Evolutionary conservation across 2,888 invertebrate genomes (phyloP), one percentile per base, ranked within the genome.

Genomic region (Pachycephus smyrnensis): DNA sequence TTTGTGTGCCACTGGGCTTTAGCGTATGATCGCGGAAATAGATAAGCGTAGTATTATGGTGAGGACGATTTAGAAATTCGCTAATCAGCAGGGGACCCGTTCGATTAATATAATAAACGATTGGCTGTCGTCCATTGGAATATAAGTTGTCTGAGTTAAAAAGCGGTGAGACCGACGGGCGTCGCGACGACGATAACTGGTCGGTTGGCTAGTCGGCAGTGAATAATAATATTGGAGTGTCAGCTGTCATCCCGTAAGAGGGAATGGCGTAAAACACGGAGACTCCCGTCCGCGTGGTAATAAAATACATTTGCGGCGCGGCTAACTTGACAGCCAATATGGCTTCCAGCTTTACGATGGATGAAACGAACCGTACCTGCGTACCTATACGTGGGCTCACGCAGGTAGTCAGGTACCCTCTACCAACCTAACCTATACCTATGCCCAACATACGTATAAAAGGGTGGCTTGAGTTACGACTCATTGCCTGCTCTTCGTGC

Each of bases 171-270:
- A 33, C 35, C 73, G 73, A 31, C 40, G n/a, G 33, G 76, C 76
- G 76, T 80, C 73, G n/a, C 68, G 69, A 76, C 75, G 74, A 36
- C 76, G 79, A 69, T 77, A 75, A 73, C 76, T 55, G 55, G 55
- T 55, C 55, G 55, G 55, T 55, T 23, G 55, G 80, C 80, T 36
- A 33, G 68, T 77, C 36, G 81, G 76, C 78, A 80, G 77, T 79
- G 79, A 81, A 82, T 81, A 82, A 81, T 81, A 81, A 81, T 82
- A 81, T 77, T 79, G 76, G 79, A 82, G 81, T 82, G 82, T 82
- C 82, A 82, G 82, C 81, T 82, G 82, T 82, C 82, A 80, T 68
- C 77, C 77, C 77, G 79, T 77, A 79, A 80, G 75, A 71, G 75
- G 80, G 78, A 79, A 80, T 76, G 79, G 76, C 76, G 80, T 79